Evolutionary conservation across 1,140 invertebrate genomes (phyloP).

Genomic region (Ips nitidus): DNA sequence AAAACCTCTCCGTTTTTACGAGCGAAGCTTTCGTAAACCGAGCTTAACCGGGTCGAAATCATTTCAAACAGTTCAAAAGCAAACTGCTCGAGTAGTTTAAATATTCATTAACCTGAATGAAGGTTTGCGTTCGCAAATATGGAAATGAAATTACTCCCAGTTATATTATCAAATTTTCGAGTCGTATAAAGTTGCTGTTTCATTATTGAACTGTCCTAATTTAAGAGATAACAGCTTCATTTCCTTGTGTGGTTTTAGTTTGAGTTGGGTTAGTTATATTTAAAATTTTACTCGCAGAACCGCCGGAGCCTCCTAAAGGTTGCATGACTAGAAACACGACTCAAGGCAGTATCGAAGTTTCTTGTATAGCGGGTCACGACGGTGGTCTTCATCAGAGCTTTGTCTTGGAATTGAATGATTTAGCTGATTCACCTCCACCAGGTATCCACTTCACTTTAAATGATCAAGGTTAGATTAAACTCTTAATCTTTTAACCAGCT

Average conservation of each 20-base stretch:
- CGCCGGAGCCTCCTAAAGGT: conserved; percentile 67
- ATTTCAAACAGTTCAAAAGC: conserved; percentile 1
- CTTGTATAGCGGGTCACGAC: conserved; percentile 75
- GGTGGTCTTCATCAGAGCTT: conserved; percentile 83
- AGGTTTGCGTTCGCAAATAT: conserved; percentile 41
- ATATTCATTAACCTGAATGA: conserved; percentile 45
- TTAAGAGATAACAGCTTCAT: conserved; percentile 39
- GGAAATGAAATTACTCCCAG: conserved; percentile 47
- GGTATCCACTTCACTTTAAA: conserved; percentile 61
- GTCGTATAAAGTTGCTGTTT: conserved; percentile 42
- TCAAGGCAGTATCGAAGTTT: conserved; percentile 64
- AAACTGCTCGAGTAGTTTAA: conserved; percentile 40
- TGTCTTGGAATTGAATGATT: conserved; percentile 75
- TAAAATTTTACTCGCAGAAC: conserved; percentile 21
- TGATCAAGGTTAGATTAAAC: conserved; percentile 54
- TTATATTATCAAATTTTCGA: conserved; percentile 47
- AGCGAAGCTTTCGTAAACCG: too few species aligned
- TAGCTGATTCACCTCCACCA: conserved; percentile 54
- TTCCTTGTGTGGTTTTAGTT: conserved; percentile 18
- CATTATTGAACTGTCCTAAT: conserved; percentile 41
- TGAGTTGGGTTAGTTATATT: not conserved
- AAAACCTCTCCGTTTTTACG: too few species aligned
- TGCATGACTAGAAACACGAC: conserved; percentile 70
- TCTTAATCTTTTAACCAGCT: not conserved
- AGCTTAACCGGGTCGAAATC: not conserved